A percentile compares a stretch with the other conserved stretches of the same genome.
These are phyloP conservation scores for Samia ricini DNA, from an alignment of 1,140 invertebrate species.

Conservation along the genomic window DNA sequence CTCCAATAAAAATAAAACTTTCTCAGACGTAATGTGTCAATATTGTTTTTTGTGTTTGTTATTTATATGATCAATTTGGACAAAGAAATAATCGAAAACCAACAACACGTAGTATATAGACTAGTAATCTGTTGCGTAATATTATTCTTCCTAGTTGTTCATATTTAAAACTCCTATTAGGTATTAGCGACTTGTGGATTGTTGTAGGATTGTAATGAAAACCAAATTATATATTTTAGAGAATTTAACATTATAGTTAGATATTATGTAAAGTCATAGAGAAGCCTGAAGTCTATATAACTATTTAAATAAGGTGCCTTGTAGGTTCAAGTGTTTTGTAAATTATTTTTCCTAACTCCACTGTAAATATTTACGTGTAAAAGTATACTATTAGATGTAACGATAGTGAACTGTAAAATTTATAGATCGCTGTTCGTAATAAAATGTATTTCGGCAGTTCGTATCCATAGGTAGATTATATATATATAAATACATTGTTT, in stretches of 20 bases:
- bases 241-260: constrained; percentile 73
- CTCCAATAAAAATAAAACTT: constrained; percentile 62
- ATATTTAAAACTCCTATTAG: constrained; percentile 77
- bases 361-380: constrained; percentile 73
- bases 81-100: constrained; percentile 36
- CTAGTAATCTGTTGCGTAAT: constrained; percentile 74
- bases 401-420: constrained; percentile 62
- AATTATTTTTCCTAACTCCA: constrained; percentile 71
- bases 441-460: constrained; percentile 44
- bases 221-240: constrained; percentile 78
- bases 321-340: constrained; percentile 69
- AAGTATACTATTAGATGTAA: constrained; percentile 71
- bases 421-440: constrained; percentile 47
- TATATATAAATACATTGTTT: constrained; percentile 73
- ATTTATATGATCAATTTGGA: constrained; percentile 21
- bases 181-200: constrained; percentile 69
- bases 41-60: constrained; percentile 37
- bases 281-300: constrained; percentile 71
- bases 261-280: constrained; percentile 72
- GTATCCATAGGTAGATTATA: constrained; percentile 61
- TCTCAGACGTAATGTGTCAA: constrained; percentile 46
- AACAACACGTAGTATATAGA: constrained; percentile 48
- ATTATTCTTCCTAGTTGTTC: constrained; percentile 76
- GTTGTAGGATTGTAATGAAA: constrained; percentile 74
- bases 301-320: constrained; percentile 75